Conservation (phyloP, 2,888 invertebrate species). For the Mechanitis messenoides region DNA sequence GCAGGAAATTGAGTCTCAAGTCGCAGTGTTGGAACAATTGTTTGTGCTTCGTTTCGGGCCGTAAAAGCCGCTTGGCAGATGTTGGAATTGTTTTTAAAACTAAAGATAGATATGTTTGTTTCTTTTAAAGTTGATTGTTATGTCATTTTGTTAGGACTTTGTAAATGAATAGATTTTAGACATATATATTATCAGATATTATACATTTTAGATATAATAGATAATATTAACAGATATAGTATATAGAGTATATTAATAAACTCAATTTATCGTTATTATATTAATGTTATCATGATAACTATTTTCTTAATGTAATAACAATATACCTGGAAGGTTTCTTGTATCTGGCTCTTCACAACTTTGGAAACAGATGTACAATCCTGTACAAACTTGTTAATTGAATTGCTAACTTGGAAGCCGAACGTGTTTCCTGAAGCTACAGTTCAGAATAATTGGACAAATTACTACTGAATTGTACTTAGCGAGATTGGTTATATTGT, state of each 20-base stretch:
- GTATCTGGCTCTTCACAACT: conserved; percentile 21
- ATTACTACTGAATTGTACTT: conserved; percentile 12
- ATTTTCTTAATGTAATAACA: conserved; percentile 4
- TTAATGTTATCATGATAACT: background rate
- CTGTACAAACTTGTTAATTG: conserved; percentile 30
- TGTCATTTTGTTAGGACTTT: background rate
- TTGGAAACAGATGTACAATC: conserved; percentile 27
- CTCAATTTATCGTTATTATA: background rate
- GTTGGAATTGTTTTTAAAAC: conserved; percentile 16
- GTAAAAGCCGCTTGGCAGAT: conserved; percentile 23
- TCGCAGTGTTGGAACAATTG: conserved; percentile 18
- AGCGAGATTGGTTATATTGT: conserved; percentile 5
- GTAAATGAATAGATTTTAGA: no score
- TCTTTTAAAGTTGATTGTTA: background rate
- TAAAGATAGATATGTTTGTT: conserved; percentile 10
- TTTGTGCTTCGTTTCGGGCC: conserved; percentile 20
- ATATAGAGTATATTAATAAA: background rate
- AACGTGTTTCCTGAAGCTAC: conserved; percentile 18
- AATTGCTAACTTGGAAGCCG: conserved; percentile 26
- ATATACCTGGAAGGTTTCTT: conserved; percentile 17
- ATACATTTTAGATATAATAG: background rate
- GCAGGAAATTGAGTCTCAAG: conserved; percentile 22
- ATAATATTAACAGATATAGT: background rate
- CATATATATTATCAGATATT: no score
- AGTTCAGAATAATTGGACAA: conserved; percentile 15